Evolutionary conservation across 2,113 vertebrate genomes (phyloP).

Genomic region (Pyrgilauda ruficollis): DNA sequence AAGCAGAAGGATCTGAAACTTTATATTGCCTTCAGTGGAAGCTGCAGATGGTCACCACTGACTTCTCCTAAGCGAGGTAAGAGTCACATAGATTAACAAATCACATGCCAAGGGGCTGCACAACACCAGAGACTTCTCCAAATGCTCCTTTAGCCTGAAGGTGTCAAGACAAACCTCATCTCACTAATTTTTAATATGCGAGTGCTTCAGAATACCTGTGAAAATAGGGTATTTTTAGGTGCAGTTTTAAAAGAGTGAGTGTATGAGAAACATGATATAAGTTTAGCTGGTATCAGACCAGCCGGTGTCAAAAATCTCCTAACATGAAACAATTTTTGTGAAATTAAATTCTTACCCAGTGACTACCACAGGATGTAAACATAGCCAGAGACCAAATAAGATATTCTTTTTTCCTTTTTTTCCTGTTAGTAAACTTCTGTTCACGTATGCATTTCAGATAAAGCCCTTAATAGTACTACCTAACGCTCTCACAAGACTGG

Average conservation of each 20-base stretch:
- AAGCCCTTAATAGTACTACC: background rate
- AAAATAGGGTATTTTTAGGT: background rate
- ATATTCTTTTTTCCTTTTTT: background rate
- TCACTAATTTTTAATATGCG: background rate
- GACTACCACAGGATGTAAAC: background rate
- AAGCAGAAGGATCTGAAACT: background rate
- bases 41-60: background rate
- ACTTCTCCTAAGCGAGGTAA: background rate
- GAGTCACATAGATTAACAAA: background rate
- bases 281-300: background rate
- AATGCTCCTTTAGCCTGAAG: background rate
- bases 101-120: background rate
- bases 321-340: background rate
- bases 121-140: background rate
- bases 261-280: background rate
- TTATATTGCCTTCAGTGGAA: background rate
- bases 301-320: background rate
- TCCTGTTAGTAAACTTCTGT: background rate
- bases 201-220: background rate
- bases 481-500: background rate
- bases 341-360: background rate
- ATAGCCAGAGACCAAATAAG: background rate
- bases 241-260: background rate
- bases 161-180: background rate
- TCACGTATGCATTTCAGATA: background rate